These are phyloP conservation scores for Odobenus rosmarus DNA, from an alignment of 2,113 vertebrate genomes.

Conservation along the genomic window DNA sequence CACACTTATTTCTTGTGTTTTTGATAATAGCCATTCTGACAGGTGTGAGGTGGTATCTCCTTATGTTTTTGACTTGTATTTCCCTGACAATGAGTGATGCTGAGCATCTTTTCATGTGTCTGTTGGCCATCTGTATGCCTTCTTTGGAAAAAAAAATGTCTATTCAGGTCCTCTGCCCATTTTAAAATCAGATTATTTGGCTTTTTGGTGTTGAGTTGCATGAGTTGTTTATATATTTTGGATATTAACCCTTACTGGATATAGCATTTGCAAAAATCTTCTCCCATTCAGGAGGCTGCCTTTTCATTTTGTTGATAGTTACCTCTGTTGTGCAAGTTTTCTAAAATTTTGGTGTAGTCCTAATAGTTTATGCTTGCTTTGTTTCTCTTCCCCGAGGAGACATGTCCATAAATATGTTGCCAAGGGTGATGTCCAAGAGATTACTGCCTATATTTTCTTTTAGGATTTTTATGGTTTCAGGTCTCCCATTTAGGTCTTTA, in stretches of 20 bases:
- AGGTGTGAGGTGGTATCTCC: not conserved
- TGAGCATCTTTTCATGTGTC: not conserved
- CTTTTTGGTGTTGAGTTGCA: not conserved
- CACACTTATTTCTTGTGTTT: not conserved
- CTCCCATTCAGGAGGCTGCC: not conserved
- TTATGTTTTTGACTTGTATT: not conserved
- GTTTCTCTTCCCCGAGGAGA: not conserved
- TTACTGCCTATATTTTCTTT: not conserved
- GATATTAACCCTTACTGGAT: not conserved
- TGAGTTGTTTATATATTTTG: not conserved
- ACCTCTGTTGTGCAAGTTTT: not conserved
- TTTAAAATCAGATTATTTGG: not conserved
- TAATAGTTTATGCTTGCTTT: not conserved
- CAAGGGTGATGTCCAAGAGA: not conserved
- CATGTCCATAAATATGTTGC: not conserved
- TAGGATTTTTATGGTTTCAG: not conserved
- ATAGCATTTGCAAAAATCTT: not conserved
- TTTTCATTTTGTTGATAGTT: not conserved
- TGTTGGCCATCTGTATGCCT: not conserved
- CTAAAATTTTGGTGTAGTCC: not conserved
- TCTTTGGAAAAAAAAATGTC: not conserved
- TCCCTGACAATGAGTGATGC: not conserved
- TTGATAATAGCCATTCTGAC: not conserved
- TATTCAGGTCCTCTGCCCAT: not conserved
- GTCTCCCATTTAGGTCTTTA: not conserved